These are phyloP conservation scores for Zaprionus camerounensis DNA, from an alignment of 1,140 invertebrate genomes.

Conservation along the genomic window DNA sequence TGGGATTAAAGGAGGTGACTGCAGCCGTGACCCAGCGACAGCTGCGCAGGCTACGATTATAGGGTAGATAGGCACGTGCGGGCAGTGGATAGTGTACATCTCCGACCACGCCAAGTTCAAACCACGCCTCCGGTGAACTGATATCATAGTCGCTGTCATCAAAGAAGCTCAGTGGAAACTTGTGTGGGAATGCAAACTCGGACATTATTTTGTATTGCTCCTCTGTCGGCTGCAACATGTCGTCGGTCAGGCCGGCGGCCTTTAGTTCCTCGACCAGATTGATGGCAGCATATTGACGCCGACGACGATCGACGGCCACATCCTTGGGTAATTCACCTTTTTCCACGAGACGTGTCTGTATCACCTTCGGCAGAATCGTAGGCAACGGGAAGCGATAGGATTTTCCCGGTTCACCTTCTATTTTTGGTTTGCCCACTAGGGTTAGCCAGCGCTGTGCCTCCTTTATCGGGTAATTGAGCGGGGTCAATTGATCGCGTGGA, in stretches of 20 bases:
- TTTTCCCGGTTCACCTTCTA: conserved; percentile 37
- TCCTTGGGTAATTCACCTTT: conserved; percentile 73
- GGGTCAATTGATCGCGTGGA: conserved; percentile 57
- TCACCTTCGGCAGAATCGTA: conserved; percentile 76
- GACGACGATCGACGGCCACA: conserved; percentile 75
- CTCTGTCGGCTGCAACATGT: conserved; percentile 69
- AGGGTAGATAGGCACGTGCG: conserved; percentile 66
- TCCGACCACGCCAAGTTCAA: conserved; percentile 69
- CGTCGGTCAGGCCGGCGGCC: conserved; percentile 55
- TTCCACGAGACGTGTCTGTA: conserved; percentile 67
- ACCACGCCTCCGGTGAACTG: conserved; percentile 70
- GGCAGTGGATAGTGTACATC: conserved; percentile 65
- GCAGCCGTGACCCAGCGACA: conserved; percentile 69
- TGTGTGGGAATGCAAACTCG: conserved; percentile 73
- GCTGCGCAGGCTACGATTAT: conserved; percentile 54
- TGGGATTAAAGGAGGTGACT: conserved; percentile 54
- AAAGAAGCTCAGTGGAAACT: conserved; percentile 77
- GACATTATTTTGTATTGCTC: conserved; percentile 70
- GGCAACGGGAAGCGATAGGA: conserved; percentile 72
- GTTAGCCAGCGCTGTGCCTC: conserved; percentile 79
- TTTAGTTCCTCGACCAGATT: conserved; percentile 60
- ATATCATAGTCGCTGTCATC: conserved; percentile 74
- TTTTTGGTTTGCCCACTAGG: conserved; percentile 55
- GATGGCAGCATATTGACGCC: conserved; percentile 67
- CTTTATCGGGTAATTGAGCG: conserved; percentile 62